Evolutionary conservation across 1,140 invertebrate species (phyloP), one percentile per base, ranked within the genome.

Genomic region (Asobara japonica): DNA sequence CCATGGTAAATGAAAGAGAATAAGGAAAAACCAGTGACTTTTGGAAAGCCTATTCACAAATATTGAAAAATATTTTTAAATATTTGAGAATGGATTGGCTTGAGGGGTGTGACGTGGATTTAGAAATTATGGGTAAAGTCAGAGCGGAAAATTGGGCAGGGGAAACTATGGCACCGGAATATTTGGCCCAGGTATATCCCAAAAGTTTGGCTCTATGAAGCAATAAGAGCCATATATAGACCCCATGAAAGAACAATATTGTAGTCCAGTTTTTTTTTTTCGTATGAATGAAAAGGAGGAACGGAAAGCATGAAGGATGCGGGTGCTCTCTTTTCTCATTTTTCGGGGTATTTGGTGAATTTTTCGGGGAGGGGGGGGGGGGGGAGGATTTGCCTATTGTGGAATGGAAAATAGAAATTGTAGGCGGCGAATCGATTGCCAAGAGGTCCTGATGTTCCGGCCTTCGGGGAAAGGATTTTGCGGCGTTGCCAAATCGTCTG

Each of bases 391-490:
- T 25, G 10, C n/a, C 22, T 56, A 22, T 56, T 22, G 18, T 13
- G 25, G 51, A 51, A 56, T 56, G 22, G 22, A 18, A 56, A 20
- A 22, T 6, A 56, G 22, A 25, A 56, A 56, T 25, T 56, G 51
- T 56, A 8, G 22, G 51, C 51, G 18, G 51, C 22, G 20, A 22
- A 56, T 25, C 51, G 51, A 56, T 56, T 56, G 51, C 51, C 22
- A 27, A 25, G 51, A 56, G 51, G 51, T 56, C 51, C 18, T 56
- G 51, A 27, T 27, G 51, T 56, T 25, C 51, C 22, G 51, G 22
- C 7, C 13, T 56, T 56, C 22, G 51, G 51, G 51, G 51, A 56
- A 27, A 56, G 51, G 51, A 25, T 56, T 56, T 25, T 56, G 51
- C 51, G 22, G 5, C 0, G 51, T 56, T 56, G 51, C 51, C 51